Evolutionary conservation across 2,888 invertebrate species (phyloP).

Genomic region (Volucella inflata): DNA sequence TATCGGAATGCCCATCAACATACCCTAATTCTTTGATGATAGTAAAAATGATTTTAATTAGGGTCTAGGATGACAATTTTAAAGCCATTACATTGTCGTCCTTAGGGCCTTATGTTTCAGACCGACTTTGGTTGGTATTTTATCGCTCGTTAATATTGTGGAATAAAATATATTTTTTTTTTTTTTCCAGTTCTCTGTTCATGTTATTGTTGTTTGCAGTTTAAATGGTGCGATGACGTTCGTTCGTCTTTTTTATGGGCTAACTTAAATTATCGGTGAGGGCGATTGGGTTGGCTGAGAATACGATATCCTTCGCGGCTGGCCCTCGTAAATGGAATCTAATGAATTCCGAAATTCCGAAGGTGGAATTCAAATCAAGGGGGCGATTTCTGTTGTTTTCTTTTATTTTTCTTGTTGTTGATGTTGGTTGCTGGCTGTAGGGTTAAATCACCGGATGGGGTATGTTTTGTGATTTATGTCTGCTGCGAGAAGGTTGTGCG

Average conservation of each 20-base stretch:
- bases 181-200: not conserved
- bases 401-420: not conserved
- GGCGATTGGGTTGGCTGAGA: slow-evolving; percentile 14
- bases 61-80: slow-evolving; percentile 72
- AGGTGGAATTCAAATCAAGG: slow-evolving; percentile 30
- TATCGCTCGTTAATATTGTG: slow-evolving; percentile 70
- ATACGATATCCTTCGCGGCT: slow-evolving; percentile 11
- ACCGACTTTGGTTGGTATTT: slow-evolving; percentile 10
- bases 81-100: slow-evolving; percentile 63
- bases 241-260: slow-evolving; percentile 40
- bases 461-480: slow-evolving; percentile 28
- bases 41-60: slow-evolving; percentile 75
- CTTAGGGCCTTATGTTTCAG: slow-evolving; percentile 38
- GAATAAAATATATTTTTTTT: slow-evolving; percentile 62
- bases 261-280: slow-evolving; percentile 36
- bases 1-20: slow-evolving; percentile 62
- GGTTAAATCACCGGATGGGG: slow-evolving; percentile 6
- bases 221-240: slow-evolving; percentile 58
- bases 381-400: slow-evolving; percentile 6
- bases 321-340: slow-evolving; percentile 30
- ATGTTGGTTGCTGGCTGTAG: not conserved
- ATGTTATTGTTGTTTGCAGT: slow-evolving; percentile 28
- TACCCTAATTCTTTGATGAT: slow-evolving; percentile 57
- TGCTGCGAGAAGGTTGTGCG: not conserved
- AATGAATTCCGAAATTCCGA: slow-evolving; percentile 54